Conservation (phyloP, 2,797 vertebrate genomes). For the Halcyon badia region DNA sequence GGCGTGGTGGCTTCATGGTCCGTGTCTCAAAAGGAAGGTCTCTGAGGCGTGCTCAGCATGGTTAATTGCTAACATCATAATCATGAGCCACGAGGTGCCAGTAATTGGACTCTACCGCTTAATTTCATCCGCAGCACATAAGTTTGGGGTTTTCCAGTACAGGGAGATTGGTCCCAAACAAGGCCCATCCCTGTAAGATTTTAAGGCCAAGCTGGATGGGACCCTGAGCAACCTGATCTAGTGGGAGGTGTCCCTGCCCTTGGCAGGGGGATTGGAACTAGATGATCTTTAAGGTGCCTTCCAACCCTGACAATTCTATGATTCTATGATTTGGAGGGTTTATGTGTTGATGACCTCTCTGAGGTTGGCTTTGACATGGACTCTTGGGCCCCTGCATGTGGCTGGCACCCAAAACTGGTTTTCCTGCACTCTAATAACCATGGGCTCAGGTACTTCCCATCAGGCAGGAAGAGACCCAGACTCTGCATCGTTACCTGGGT, state of each 20-base stretch:
- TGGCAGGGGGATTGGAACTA: too few relatives aligned
- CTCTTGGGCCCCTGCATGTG: background rate
- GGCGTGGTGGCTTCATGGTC: background rate
- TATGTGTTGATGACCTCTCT: background rate
- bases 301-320: too few relatives aligned
- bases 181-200: too few relatives aligned
- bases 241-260: too few relatives aligned
- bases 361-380: background rate
- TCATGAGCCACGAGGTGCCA: background rate
- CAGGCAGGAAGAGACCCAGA: background rate
- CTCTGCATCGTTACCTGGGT: background rate
- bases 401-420: background rate
- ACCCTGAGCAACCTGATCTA: too few relatives aligned
- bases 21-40: background rate
- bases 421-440: background rate
- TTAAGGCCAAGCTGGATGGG: too few relatives aligned
- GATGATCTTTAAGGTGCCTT: too few relatives aligned
- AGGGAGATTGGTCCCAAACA: background rate
- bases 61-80: background rate
- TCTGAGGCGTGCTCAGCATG: rapidly evolving
- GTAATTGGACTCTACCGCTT: background rate
- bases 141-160: background rate
- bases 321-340: background rate
- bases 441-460: background rate
- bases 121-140: background rate